phyloP scores from a whole-genome alignment of 1,140 invertebrate genomes.

The Ganaspis sp. region DNA sequence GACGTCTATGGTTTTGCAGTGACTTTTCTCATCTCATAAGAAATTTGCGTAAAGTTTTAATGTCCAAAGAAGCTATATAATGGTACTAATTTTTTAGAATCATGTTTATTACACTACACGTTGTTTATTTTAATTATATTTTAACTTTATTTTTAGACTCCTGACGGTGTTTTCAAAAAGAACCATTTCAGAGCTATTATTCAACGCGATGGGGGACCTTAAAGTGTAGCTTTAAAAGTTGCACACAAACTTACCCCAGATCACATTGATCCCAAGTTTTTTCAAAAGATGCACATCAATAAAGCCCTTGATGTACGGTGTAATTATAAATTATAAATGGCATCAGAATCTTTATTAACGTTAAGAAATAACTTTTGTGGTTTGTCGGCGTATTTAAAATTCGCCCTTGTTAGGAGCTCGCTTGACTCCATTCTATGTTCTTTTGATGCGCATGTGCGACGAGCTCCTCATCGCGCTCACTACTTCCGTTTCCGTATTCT shows the following conservation, averaged over 20 bases:
- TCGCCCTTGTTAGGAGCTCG: too few species aligned
- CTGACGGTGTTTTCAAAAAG: conserved; percentile 34
- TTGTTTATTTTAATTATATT: background rate
- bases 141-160: conserved; percentile 44
- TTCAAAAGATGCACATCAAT: conserved; percentile 34
- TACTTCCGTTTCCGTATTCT: too few species aligned
- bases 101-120: background rate
- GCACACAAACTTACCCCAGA: conserved; percentile 14
- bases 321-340: too few species aligned
- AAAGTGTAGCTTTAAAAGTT: conserved; percentile 1
- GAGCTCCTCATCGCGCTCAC: too few species aligned
- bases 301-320: conserved; percentile 35
- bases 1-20: conserved; percentile 39
- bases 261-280: conserved; percentile 30
- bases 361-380: too few species aligned
- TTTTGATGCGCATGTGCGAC: too few species aligned
- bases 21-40: conserved; percentile 46
- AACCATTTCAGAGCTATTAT: conserved; percentile 35
- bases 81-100: conserved; percentile 26
- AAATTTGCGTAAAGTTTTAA: conserved; percentile 40
- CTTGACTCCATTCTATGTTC: too few species aligned
- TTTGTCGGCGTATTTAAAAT: too few species aligned
- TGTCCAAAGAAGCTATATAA: conserved; percentile 1
- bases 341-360: too few species aligned
- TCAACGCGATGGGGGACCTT: background rate